Conservation (phyloP, 2,888 invertebrate genomes). For the Nephrotoma appendiculata region DNA sequence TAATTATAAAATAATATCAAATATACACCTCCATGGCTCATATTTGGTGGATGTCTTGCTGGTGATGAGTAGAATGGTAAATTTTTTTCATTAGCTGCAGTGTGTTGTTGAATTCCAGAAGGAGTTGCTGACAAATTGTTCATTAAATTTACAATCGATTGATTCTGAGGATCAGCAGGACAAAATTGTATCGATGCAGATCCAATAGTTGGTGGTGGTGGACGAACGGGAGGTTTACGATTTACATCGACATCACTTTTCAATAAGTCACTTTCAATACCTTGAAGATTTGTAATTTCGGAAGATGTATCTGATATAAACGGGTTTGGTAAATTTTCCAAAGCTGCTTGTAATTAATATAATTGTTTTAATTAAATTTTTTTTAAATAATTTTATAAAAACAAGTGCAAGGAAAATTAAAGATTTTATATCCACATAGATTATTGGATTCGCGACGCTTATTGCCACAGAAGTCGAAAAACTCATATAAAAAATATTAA, state of each 20-base stretch:
- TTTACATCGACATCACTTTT: constrained; percentile 4
- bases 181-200: not conserved
- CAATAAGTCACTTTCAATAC: not conserved
- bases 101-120: constrained; percentile 9
- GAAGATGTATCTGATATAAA: constrained; percentile 22
- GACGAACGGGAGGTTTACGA: constrained; percentile 26
- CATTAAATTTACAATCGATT: not conserved
- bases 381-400: not conserved
- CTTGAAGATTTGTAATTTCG: not conserved
- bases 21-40: constrained; percentile 20
- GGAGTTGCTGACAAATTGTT: constrained; percentile 40
- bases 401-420: not conserved
- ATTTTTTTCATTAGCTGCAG: not conserved
- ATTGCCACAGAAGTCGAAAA: no score
- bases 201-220: constrained; percentile 31
- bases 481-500: no score
- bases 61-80: constrained; percentile 3
- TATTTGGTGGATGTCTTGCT: constrained; percentile 10
- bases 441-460: no score
- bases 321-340: constrained; percentile 27
- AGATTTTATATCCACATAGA: no score
- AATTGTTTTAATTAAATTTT: not conserved
- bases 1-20: not conserved
- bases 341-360: constrained; percentile 16
- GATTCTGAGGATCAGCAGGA: constrained; percentile 14